Evolutionary conservation across 1,140 invertebrate genomes (phyloP).

Genomic region (Cyrtorhinus lividipennis): DNA sequence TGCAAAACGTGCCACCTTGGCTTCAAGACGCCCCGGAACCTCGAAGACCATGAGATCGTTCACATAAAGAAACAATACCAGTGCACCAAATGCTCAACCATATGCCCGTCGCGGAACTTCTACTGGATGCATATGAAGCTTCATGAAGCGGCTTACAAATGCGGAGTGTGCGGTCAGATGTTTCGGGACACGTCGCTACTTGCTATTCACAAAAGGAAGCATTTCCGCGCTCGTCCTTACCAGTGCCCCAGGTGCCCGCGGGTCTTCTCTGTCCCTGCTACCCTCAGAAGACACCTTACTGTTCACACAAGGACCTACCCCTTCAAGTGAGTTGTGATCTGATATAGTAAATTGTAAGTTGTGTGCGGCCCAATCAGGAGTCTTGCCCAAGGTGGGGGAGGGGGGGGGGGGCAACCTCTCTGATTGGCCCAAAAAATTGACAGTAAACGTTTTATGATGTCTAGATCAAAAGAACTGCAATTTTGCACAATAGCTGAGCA

Average conservation of each 20-base stretch:
- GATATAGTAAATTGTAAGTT: too few species aligned
- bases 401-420: too few species aligned
- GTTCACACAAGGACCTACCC: constrained; percentile 16
- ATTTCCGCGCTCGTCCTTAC: constrained; percentile 16
- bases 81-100: constrained; percentile 10
- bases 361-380: too few species aligned
- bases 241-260: constrained; percentile 20
- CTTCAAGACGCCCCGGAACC: constrained; percentile 10
- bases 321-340: background rate
- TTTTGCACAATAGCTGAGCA: too few species aligned
- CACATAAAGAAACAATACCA: constrained; percentile 16
- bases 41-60: constrained; percentile 14
- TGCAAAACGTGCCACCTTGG: constrained; percentile 16
- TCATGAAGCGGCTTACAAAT: constrained; percentile 17
- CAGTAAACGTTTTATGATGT: too few species aligned
- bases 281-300: constrained; percentile 13
- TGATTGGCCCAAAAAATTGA: too few species aligned
- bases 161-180: constrained; percentile 14
- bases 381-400: too few species aligned
- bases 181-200: constrained; percentile 19
- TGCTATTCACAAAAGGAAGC: constrained; percentile 18
- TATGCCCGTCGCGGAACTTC: background rate
- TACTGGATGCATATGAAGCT: constrained; percentile 20
- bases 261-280: constrained; percentile 16
- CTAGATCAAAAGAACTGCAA: too few species aligned